Percentiles rank a stretch among this genome's conserved stretches.
These are phyloP conservation scores for Deilephila porcellus DNA, from an alignment of 2,888 invertebrate species.

Conservation along the genomic window DNA sequence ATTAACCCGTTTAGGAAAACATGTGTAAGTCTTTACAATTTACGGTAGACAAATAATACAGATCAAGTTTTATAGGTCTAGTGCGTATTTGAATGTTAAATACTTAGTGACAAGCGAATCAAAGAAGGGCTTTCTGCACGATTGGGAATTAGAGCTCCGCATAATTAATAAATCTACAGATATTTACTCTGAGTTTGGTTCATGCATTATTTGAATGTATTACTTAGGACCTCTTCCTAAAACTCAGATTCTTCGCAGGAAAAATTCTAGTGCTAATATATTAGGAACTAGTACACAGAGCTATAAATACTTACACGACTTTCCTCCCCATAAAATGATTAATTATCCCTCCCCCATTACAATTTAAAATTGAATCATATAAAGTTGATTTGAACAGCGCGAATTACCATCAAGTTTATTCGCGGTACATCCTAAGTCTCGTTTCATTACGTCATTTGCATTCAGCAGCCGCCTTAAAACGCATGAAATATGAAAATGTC, in stretches of 20 bases:
- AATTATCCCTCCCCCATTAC: neutral
- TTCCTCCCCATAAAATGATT: neutral
- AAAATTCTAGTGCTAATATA: neutral
- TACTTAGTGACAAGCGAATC: no score
- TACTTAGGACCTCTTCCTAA: neutral
- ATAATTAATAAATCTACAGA: no score
- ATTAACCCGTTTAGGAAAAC: no score
- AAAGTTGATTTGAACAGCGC: constrained; percentile 4
- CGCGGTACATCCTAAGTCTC: constrained; percentile 36
- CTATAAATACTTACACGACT: neutral
- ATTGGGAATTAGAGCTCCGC: no score
- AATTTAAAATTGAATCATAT: constrained; percentile 4
- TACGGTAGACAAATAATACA: no score
- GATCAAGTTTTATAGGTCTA: no score
- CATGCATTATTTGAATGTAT: no score
- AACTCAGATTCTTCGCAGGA: neutral
- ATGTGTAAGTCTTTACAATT: no score
- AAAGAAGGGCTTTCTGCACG: no score
- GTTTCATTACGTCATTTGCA: constrained; percentile 62
- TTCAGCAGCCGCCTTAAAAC: constrained; percentile 55
- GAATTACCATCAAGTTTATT: constrained; percentile 39
- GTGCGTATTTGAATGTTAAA: no score
- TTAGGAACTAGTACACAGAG: no score
- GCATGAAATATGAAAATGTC: constrained; percentile 64
- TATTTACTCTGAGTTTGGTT: no score